These are phyloP conservation scores for Lordiphosa collinella DNA, from an alignment of 1,140 invertebrate species.

Conservation along the genomic window DNA sequence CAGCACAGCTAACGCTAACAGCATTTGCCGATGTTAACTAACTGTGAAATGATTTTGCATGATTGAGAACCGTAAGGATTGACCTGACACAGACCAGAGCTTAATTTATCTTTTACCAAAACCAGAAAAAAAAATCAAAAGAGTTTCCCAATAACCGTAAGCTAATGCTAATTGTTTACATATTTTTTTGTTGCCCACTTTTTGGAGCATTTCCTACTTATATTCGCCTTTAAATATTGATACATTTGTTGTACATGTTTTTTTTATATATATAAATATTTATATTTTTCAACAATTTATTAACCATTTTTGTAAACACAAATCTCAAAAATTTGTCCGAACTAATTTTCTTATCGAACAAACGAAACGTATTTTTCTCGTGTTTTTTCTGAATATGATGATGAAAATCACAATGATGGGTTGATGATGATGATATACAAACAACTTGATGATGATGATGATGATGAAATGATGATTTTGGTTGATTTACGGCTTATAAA, in stretches of 20 bases:
- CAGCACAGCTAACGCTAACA: constrained; percentile 50
- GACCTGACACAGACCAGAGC: constrained; percentile 5
- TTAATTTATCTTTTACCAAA: constrained; percentile 1
- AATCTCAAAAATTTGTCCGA: constrained; percentile 78
- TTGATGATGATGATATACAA: constrained; percentile 66
- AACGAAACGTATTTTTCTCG: constrained; percentile 80
- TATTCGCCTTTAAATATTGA: constrained; percentile 54
- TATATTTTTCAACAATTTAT: constrained; percentile 43
- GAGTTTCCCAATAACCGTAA: constrained; percentile 5
- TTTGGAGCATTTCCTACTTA: constrained; percentile 41
- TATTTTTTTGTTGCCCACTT: constrained; percentile 25
- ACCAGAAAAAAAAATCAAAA: not conserved
- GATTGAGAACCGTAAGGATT: constrained; percentile 29
- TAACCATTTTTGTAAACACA: constrained; percentile 73
- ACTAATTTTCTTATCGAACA: constrained; percentile 80
- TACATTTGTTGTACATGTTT: constrained; percentile 69
- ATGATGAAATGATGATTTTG: constrained; percentile 52
- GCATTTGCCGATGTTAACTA: constrained; percentile 44
- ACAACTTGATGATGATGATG: constrained; percentile 71
- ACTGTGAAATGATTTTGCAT: constrained; percentile 31
- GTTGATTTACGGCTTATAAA: constrained; percentile 47
- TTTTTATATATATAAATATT: constrained; percentile 38
- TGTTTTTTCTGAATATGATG: constrained; percentile 80
- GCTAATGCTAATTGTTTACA: not conserved
- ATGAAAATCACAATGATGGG: constrained; percentile 77